Conservation (phyloP, 2,797 vertebrate species). For the Alectoris magna region DNA sequence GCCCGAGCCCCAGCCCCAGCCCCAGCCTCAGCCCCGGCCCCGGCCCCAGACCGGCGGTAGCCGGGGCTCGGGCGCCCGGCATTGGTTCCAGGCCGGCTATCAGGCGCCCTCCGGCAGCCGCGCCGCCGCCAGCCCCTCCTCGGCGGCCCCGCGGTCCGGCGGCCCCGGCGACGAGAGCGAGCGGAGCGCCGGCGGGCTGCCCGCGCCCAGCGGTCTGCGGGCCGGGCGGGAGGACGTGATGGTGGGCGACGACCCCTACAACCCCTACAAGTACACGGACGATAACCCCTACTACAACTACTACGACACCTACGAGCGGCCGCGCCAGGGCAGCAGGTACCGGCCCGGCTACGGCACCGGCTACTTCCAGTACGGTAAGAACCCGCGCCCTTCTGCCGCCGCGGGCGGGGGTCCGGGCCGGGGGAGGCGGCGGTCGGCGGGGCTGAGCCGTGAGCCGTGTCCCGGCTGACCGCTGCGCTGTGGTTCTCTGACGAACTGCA, state of each 20-base stretch:
- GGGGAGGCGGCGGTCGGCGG: background rate
- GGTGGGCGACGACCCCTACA: slow-evolving; percentile 90
- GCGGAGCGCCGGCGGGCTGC: slow-evolving; percentile 17
- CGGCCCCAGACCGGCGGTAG: background rate
- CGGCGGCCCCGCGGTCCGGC: background rate
- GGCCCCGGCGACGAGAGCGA: slow-evolving; percentile 10
- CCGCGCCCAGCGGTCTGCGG: background rate
- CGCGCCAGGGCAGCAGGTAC: slow-evolving; percentile 80
- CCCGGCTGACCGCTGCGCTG: slow-evolving; percentile 63
- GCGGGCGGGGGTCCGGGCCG: too few species aligned
- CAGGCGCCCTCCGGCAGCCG: background rate
- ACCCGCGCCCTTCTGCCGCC: background rate
- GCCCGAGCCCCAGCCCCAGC: background rate
- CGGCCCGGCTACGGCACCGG: slow-evolving; percentile 93
- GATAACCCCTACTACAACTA: slow-evolving; percentile 91
- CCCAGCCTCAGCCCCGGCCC: too few species aligned
- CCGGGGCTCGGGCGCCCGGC: slow-evolving; percentile 67
- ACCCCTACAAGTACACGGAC: slow-evolving; percentile 89
- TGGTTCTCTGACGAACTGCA: slow-evolving; percentile 78
- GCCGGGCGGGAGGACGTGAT: slow-evolving; percentile 81
- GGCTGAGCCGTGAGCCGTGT: background rate
- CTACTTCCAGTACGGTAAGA: slow-evolving; percentile 94
- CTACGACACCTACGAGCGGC: slow-evolving; percentile 93
- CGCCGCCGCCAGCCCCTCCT: background rate
- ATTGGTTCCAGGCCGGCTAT: slow-evolving; percentile 78